A percentile compares a stretch with the other conserved stretches of the same genome.
Evolutionary conservation across 2,113 vertebrate genomes (phyloP).

Genomic region (Maccullochella peelii): DNA sequence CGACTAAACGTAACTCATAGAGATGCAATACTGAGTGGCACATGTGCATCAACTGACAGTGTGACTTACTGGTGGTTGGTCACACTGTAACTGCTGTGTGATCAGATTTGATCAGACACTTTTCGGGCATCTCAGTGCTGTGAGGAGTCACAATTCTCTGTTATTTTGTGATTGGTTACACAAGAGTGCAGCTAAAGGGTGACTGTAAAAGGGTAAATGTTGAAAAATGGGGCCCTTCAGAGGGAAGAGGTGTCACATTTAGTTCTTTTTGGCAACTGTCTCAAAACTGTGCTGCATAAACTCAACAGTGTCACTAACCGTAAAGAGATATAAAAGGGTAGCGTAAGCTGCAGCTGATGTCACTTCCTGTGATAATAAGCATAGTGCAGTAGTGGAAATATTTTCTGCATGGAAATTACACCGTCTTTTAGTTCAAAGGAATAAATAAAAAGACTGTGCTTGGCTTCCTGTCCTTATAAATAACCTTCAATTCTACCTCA

Average conservation of each 20-base stretch:
- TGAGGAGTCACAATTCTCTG: not conserved
- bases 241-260: not conserved
- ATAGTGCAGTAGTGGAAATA: constrained; percentile 22
- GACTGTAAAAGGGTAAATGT: not conserved
- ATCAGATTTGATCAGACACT: not conserved
- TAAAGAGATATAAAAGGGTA: not conserved
- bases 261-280: not conserved
- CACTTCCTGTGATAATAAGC: constrained; percentile 52
- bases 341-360: not conserved
- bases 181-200: not conserved
- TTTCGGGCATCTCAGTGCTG: not conserved
- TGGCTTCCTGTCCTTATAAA: constrained; percentile 25
- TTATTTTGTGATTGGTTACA: constrained; percentile 17
- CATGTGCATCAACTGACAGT: too few species aligned
- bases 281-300: not conserved
- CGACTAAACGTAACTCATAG: too few species aligned
- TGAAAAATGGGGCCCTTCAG: not conserved
- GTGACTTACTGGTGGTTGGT: too few species aligned
- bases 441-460: not conserved
- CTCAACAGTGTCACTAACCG: not conserved
- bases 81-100: not conserved
- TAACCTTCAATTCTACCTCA: not conserved
- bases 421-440: not conserved
- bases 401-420: constrained; percentile 35
- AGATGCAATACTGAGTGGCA: too few species aligned